A percentile compares a stretch with the other conserved stretches of the same genome.
phyloP scores from a whole-genome alignment of 2,888 invertebrate genomes.

The Melanargia galathea region DNA sequence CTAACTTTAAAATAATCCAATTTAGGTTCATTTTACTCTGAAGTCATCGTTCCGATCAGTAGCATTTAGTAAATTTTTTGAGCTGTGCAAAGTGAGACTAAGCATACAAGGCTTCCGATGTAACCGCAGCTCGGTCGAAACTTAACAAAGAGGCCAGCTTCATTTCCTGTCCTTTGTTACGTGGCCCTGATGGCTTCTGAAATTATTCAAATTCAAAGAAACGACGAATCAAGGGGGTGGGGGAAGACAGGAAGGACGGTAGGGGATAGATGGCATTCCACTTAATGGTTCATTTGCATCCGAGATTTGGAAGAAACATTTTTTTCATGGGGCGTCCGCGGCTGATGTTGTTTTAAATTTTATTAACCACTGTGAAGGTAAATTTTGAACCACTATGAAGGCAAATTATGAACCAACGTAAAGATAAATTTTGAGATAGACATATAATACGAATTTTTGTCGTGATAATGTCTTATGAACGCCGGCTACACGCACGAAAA shows the following conservation, averaged over 20 bases:
- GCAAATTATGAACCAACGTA: background rate
- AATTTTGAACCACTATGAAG: background rate
- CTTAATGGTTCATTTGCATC: constrained; percentile 26
- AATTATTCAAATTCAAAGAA: constrained; percentile 27
- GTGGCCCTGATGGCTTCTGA: constrained; percentile 23
- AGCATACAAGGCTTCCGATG: no score
- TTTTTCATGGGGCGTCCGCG: constrained; percentile 16
- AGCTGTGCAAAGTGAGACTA: no score
- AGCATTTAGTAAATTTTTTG: no score
- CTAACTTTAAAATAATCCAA: no score
- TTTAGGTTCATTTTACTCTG: no score
- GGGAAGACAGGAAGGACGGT: background rate
- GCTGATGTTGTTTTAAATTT: constrained; percentile 14
- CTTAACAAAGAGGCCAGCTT: constrained; percentile 45
- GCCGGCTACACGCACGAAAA: no score
- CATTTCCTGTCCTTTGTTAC: constrained; percentile 47
- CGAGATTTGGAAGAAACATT: constrained; percentile 19
- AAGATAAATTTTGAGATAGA: background rate
- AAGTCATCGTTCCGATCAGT: no score
- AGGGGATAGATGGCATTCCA: constrained; percentile 11
- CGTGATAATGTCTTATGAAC: no score
- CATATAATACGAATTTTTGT: background rate
- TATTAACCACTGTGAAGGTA: background rate
- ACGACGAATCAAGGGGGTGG: constrained; percentile 19
- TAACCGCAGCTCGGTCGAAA: constrained; percentile 31